Base-by-base conservation (phyloP, 2,113 vertebrate genomes). In the Oncorhynchus clarkii region DNA sequence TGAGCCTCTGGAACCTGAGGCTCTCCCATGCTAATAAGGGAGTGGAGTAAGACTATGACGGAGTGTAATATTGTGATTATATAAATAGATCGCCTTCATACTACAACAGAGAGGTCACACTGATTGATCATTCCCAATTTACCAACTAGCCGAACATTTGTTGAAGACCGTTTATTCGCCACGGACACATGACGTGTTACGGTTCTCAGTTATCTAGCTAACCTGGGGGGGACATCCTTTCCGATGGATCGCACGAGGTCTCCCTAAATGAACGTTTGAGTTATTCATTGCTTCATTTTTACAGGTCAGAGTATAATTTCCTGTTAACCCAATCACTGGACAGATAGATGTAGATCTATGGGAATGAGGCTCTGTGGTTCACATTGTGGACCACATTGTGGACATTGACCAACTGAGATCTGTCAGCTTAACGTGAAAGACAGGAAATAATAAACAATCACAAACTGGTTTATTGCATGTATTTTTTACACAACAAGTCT, bases 221-320 rank as follows among this genome's bases (percentile, higher is more conserved):
- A 54, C 51, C 51, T 74, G 66, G 80, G 72, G 29, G 29, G 5
- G 78, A 79, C 66, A 77, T 78, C 72, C 72, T 70, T 8, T 11
- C 76, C 88, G 85, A 91, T 72, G 69, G 85, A 90, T 86, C 45
- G 76, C 71, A 26, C 62, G 78, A 73, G 76, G 75, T 75, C 77
- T 76, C 80, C 78, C 73, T 65, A 88, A 85, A 90, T 87, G 85
- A 88, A 84, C 85, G 45, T 34, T 78, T 90, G 81, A 92, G 90
- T 90, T 82, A 90, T 90, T 90, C 54, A 89, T 76, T 77, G 48
- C 29, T 24, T 71, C 78, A 84, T 34, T 78, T 59, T 67, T 79
- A 77, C 79, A 82, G 78, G 74, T 80, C 70, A 11, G 79, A 75
- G 69, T 74, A 66, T 27, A 79, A 89, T 92, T 89, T 90, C 89